phyloP scores from a whole-genome alignment of 2,113 vertebrate genomes.

The Hoplias malabaricus region DNA sequence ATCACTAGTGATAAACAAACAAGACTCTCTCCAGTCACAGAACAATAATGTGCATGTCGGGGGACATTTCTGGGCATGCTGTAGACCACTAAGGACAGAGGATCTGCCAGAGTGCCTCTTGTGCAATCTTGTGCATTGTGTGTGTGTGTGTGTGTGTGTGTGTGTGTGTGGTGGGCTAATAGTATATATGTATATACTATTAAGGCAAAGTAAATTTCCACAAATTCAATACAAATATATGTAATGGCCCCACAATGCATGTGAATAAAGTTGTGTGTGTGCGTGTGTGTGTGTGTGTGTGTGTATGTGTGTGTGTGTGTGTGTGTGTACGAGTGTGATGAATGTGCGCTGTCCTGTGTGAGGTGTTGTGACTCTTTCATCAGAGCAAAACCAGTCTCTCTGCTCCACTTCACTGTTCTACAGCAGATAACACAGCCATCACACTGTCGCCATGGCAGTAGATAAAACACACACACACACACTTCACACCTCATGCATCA shows the following conservation, averaged over 20 bases:
- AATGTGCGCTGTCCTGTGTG: conserved; percentile 21
- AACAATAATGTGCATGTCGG: no score
- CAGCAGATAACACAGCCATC: conserved; percentile 67
- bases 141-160: conserved; percentile 3
- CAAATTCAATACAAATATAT: neutral
- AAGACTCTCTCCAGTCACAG: no score
- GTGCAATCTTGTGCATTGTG: neutral
- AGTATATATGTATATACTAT: no score
- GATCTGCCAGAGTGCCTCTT: neutral
- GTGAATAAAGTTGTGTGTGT: neutral
- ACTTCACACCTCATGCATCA: conserved; percentile 74
- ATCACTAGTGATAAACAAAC: no score
- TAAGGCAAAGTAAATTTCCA: neutral
- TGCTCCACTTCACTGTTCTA: neutral
- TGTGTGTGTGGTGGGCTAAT: conserved; percentile 24
- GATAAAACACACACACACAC: conserved; percentile 61
- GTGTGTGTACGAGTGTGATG: conserved; percentile 3
- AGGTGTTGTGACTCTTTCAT: conserved; percentile 66
- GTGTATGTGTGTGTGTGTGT: neutral
- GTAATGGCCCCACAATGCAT: no score
- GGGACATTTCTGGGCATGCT: no score
- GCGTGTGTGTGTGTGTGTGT: neutral
- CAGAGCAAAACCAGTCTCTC: conserved; percentile 45
- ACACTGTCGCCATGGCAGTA: conserved; percentile 60
- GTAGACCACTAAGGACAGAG: no score